Conservation (phyloP, 2,888 invertebrate species). For the Acanthoscelides obtectus region DNA sequence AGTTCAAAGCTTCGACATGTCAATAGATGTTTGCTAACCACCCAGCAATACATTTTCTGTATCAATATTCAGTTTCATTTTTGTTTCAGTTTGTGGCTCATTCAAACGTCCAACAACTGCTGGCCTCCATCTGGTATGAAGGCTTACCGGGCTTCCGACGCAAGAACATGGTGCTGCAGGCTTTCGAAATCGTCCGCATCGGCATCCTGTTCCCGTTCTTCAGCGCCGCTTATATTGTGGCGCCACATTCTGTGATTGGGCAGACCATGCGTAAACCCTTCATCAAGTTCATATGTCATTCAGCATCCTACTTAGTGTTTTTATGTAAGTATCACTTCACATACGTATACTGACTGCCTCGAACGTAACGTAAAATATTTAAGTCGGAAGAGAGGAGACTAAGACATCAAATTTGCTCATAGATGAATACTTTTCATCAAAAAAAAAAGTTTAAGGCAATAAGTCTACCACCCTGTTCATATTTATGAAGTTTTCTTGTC, state of each 20-base stretch:
- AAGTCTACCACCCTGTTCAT: too few relatives aligned
- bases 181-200: conserved; percentile 86
- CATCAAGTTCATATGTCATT: conserved; percentile 98
- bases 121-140: conserved; percentile 97
- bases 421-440: too few relatives aligned
- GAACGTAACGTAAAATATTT: too few relatives aligned
- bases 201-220: conserved; percentile 92
- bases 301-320: conserved; percentile 96
- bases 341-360: background rate
- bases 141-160: conserved; percentile 94
- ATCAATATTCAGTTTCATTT: background rate
- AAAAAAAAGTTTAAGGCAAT: too few relatives aligned
- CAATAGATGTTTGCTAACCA: too few relatives aligned
- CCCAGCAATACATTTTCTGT: too few relatives aligned
- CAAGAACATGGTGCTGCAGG: conserved; percentile 85
- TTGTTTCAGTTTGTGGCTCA: conserved; percentile 91
- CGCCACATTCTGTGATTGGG: conserved; percentile 86
- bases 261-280: conserved; percentile 95
- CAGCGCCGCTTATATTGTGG: conserved; percentile 86
- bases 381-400: too few relatives aligned
- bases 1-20: too few relatives aligned
- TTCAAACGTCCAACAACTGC: conserved; percentile 93
- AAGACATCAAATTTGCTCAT: too few relatives aligned
- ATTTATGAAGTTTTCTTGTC: too few relatives aligned
- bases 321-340: conserved; percentile 69